Evolutionary conservation across 2,888 invertebrate species (phyloP).

Genomic region (Calameuta filiformis): DNA sequence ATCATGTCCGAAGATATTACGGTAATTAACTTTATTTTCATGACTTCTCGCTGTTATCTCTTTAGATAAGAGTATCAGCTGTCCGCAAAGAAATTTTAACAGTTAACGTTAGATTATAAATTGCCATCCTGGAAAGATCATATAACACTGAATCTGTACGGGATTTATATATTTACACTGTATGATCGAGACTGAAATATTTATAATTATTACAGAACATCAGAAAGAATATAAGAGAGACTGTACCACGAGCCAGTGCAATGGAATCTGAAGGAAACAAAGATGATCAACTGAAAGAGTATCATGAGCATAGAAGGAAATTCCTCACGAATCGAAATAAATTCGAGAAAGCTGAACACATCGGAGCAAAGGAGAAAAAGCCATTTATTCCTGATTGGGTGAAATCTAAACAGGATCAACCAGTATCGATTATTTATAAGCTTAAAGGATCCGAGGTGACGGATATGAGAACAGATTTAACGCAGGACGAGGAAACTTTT

Average conservation of each 20-base stretch:
- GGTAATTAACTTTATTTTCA: background rate
- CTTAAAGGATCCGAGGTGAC: constrained; percentile 7
- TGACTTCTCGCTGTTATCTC: background rate
- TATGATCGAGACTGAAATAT: background rate
- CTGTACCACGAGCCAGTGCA: background rate
- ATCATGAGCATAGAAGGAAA: constrained; percentile 8
- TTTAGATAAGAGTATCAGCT: background rate
- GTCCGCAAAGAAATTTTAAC: background rate
- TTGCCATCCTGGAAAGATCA: background rate
- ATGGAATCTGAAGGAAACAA: background rate
- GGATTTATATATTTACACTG: too few species aligned
- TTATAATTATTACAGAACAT: background rate
- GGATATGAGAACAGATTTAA: constrained; percentile 4
- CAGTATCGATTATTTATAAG: constrained; percentile 10
- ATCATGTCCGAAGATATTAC: background rate
- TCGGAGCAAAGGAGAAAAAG: background rate
- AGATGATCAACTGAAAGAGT: background rate
- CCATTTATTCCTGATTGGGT: constrained; percentile 15
- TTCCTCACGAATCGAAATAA: constrained; percentile 11
- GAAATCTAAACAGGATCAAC: background rate
- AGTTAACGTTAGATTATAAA: background rate
- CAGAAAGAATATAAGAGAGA: background rate
- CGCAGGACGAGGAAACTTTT: background rate
- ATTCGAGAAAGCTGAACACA: constrained; percentile 4
- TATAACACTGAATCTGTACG: too few species aligned